A percentile compares a stretch with the other conserved stretches of the same genome.
Conservation (phyloP, 2,797 vertebrate species). For the Esox lucius region DNA sequence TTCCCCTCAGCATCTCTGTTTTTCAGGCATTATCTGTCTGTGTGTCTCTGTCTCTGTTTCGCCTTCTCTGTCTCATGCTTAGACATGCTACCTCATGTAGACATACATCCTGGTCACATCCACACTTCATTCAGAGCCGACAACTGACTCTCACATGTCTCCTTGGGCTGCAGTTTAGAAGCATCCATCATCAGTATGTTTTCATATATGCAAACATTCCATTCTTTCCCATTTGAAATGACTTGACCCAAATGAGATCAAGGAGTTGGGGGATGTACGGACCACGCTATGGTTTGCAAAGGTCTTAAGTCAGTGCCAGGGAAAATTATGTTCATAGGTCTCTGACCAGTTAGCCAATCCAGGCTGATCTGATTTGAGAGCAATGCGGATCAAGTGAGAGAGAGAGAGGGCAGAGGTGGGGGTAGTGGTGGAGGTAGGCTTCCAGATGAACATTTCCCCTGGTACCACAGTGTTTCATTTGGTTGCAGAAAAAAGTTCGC, state of each 20-base stretch:
- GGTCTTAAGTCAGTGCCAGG: slow-evolving; percentile 15
- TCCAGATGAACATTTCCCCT: no score
- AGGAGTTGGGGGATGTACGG: slow-evolving; percentile 26
- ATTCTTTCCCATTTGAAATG: background rate
- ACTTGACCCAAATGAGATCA: slow-evolving; percentile 29
- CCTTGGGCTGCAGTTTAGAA: background rate
- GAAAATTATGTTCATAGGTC: slow-evolving; percentile 15
- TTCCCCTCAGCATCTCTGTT: slow-evolving; percentile 8
- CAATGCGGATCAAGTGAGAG: slow-evolving; percentile 9
- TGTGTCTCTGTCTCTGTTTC: background rate
- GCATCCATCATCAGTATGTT: background rate
- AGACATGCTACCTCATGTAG: background rate
- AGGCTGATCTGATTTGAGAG: slow-evolving; percentile 35
- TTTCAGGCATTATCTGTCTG: slow-evolving; percentile 13
- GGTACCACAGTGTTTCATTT: no score
- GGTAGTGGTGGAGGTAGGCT: background rate
- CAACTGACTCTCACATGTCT: background rate
- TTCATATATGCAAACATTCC: background rate
- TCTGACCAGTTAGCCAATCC: slow-evolving; percentile 28
- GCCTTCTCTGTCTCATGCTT: no score
- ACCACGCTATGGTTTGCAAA: slow-evolving; percentile 15
- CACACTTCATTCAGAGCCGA: background rate
- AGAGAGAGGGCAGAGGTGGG: background rate
- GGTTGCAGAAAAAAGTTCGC: no score
- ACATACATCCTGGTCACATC: background rate